phyloP scores from a whole-genome alignment of 53 echinoderm and acorn worm genomes.

The Antedon mediterranea region DNA sequence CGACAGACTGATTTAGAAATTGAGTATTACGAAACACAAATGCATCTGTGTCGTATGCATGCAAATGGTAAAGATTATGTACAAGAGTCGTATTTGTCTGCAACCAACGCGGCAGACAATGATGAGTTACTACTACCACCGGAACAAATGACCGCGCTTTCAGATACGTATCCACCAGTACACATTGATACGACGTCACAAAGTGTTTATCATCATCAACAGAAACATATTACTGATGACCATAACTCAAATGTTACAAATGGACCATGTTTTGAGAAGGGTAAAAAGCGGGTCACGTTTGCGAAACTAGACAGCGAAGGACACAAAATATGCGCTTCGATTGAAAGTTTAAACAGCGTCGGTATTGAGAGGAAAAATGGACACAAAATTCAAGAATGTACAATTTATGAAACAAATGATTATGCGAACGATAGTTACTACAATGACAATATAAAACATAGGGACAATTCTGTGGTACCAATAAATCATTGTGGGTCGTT shows the following conservation, averaged over 20 bases:
- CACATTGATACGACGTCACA: background rate
- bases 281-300: background rate
- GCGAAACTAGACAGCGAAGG: background rate
- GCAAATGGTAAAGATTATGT: slow-evolving; percentile 85
- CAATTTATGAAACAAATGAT: background rate
- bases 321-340: background rate
- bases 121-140: background rate
- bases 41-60: slow-evolving; percentile 52
- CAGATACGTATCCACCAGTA: no score
- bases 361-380: background rate
- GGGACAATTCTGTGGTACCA: no score
- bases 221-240: background rate
- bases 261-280: background rate
- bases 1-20: slow-evolving; percentile 65
- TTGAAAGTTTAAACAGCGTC: background rate
- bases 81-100: slow-evolving; percentile 70
- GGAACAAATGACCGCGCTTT: no score
- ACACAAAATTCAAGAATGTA: background rate
- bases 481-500: no score
- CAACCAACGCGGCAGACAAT: background rate
- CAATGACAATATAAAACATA: no score
- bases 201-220: background rate
- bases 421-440: background rate
- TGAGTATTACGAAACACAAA: slow-evolving; percentile 68
- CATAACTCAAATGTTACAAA: background rate